phyloP scores from a whole-genome alignment of 2,888 invertebrate genomes.

The Clanis bilineata region DNA sequence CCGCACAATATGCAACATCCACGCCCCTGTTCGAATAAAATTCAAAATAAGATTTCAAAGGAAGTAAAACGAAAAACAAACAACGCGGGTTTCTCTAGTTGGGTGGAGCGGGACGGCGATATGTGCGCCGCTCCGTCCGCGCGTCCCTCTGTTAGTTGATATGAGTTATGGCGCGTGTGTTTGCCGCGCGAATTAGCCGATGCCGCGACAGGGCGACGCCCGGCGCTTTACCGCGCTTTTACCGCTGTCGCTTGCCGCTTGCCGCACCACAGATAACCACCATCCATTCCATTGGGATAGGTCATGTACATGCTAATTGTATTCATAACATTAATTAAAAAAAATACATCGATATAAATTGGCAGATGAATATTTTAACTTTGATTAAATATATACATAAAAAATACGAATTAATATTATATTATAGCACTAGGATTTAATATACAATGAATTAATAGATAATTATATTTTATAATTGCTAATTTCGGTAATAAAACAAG shows the following conservation, averaged over 20 bases:
- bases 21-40: slow-evolving; percentile 81
- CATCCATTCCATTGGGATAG: slow-evolving; percentile 32
- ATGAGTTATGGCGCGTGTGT: slow-evolving; percentile 79
- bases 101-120: slow-evolving; percentile 68
- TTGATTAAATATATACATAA: not conserved
- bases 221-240: slow-evolving; percentile 41
- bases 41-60: slow-evolving; percentile 81
- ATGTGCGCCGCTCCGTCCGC: slow-evolving; percentile 58
- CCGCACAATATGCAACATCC: slow-evolving; percentile 82
- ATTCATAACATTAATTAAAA: not conserved
- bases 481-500: not conserved
- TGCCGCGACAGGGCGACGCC: slow-evolving; percentile 72
- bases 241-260: not conserved
- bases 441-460: not conserved
- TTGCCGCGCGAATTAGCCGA: slow-evolving; percentile 78
- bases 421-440: no score
- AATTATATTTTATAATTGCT: not conserved
- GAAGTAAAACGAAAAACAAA: slow-evolving; percentile 79
- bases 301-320: slow-evolving; percentile 24
- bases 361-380: no score
- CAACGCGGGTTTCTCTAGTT: slow-evolving; percentile 72
- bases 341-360: not conserved
- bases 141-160: slow-evolving; percentile 68
- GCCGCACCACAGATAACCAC: slow-evolving; percentile 20
- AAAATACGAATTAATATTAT: not conserved